Base-by-base conservation (phyloP, 2,888 invertebrate genomes). In the Papilio gigon region DNA sequence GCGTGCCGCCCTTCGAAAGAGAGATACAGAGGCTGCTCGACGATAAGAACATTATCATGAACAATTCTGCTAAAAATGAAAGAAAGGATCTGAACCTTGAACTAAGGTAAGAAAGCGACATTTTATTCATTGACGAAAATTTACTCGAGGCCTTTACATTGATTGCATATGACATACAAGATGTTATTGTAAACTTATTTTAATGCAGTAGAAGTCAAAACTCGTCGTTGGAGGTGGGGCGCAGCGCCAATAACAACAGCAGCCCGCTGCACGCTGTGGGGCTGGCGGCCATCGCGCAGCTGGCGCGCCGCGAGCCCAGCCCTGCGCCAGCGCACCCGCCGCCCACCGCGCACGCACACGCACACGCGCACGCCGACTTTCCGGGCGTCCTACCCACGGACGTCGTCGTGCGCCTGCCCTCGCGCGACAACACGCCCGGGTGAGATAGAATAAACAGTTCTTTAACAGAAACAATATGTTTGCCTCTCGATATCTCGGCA, bases 21-120 rank as follows among this genome's bases (percentile, higher is more conserved):
- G 96, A 96, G 84, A 95, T 96, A 76, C 95, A 96, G 85, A 94
- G 96, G 84, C 93, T 96, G 76, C 91, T 96, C 73, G 96, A 95
- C 77, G 95, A 96, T 80, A 95, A 95, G 82, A 94, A 94, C 84
- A 83, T 94, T 70, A 88, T 94, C 70, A 94, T 94, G 79, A 93
- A 92, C 78, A 93, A 93, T 77, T 93, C 94, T 62, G 92, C 93
- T 30, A 94, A 94, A 82, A 85, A 92, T 63, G 94, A 94, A 75
- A 84, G 93, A 71, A 93, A 93, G 75, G 94, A 94, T 75, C 88
- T 94, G 77, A 93, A 93, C 79, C 92, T 94, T 75, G 94, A 94
- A 84, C 80, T 92, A 59, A 85, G 91, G 91, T 91, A 71, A 77
- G 76, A 33, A 2, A n/a, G n/a, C n/a, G n/a, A n/a, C n/a, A n/a